Percentiles rank a stretch among this genome's conserved stretches.
phyloP scores from a whole-genome alignment of 2,888 invertebrate species.

The Drosophila robusta region DNA sequence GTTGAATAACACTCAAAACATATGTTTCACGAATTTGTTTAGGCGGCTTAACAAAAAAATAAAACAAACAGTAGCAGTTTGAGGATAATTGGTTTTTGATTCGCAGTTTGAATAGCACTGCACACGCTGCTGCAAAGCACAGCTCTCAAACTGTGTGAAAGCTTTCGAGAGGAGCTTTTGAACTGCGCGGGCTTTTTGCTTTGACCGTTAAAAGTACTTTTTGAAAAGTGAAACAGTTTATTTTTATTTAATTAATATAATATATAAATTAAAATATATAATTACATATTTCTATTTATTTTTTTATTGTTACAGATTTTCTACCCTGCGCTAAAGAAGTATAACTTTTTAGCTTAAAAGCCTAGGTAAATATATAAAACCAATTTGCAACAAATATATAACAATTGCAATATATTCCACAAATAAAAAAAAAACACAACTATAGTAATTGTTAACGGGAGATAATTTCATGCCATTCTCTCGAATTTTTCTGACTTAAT shows the following conservation, averaged over 20 bases:
- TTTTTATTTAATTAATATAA: background rate
- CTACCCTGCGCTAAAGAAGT: background rate
- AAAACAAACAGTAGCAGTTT: constrained; percentile 18
- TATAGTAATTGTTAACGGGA: background rate
- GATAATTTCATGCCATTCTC: background rate
- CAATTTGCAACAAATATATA: background rate
- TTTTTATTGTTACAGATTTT: background rate
- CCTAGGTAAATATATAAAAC: background rate
- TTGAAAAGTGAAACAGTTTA: background rate
- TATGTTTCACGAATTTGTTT: background rate
- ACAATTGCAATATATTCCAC: background rate
- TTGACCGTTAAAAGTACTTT: constrained; percentile 19
- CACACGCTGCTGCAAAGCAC: background rate
- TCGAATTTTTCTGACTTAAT: background rate
- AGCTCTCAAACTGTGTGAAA: constrained; percentile 21
- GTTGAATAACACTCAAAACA: background rate
- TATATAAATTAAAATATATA: background rate
- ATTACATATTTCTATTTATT: background rate
- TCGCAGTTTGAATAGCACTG: constrained; percentile 19
- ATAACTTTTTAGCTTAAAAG: background rate
- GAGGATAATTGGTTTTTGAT: background rate
- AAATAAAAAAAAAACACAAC: background rate
- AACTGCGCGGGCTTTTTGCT: constrained; percentile 10
- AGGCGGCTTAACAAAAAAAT: background rate
- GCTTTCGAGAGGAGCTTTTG: constrained; percentile 43